Evolutionary conservation across 2,888 invertebrate species (phyloP), one percentile per base, ranked within the genome.

Genomic region (Mythimna loreyi): DNA sequence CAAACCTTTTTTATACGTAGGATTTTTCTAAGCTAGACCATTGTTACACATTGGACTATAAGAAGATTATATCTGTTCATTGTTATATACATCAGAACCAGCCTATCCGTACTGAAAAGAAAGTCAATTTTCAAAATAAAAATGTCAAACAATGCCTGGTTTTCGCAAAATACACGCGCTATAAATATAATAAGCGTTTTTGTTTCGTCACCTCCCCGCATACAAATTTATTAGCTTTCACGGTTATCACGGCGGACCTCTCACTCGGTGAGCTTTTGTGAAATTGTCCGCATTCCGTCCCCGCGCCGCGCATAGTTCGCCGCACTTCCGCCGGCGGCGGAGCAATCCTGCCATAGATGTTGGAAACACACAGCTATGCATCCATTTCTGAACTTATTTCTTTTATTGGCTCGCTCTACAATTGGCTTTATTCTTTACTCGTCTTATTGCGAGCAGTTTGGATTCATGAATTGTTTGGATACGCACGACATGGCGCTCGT

Each of bases 171-270:
- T 66, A 67, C 33, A 72, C 45, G 65, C 60, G 66, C 67, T 76
- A 74, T 75, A 79, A 80, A 86, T 82, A 86, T 88, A 90, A 89
- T 89, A 89, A 88, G 88, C 90, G 68, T 87, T 90, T 90, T 91
- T 90, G 88, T 92, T 90, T 91, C 87, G 87, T 87, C 91, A 89
- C 90, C 88, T 89, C 87, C 85, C 85, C 85, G 86, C 89, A 87
- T 88, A 91, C 88, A 89, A 92, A 93, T 94, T 93, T 94, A 93
- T 94, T 92, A 93, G 92, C 90, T 88, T 91, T 91, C 88, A 89
- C 90, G 89, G 90, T 92, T 93, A 93, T 93, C 93, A 89, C 89
- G 89, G 90, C 83, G 86, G 90, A 92, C 90, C 92, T 92, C 93
- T 93, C 93, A 93, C 90, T 94, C 87, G 82, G 89, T 87, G 91